Evolutionary conservation across 2,113 vertebrate species (phyloP).

Genomic region (Australoheros scitulus): DNA sequence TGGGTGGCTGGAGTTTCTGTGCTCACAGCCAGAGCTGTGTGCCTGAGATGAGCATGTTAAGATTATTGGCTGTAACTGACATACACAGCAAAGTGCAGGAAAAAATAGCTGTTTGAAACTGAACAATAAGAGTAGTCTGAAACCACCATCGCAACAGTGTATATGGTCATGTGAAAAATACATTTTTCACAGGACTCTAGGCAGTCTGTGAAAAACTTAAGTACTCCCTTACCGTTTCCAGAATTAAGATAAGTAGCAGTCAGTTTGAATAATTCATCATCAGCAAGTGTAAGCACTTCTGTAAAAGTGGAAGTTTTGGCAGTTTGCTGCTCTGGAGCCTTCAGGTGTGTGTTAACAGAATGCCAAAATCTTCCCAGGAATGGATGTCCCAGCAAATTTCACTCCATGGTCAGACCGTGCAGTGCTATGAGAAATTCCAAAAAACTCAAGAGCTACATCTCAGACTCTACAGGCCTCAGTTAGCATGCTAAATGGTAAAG

Average conservation of each 20-base stretch:
- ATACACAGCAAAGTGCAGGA: no score
- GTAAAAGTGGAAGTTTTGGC: background rate
- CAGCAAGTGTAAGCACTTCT: background rate
- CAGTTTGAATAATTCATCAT: background rate
- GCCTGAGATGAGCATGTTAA: no score
- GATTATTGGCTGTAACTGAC: no score
- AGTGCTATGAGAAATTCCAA: no score
- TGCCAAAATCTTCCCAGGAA: background rate
- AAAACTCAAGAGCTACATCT: background rate
- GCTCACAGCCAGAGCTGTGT: no score
- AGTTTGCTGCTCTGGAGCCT: background rate
- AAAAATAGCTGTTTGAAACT: no score
- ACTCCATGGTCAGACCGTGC: background rate
- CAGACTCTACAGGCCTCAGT: background rate
- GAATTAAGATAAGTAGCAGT: background rate
- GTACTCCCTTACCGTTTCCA: background rate
- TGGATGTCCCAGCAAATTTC: background rate
- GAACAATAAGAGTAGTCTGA: no score
- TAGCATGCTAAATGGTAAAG: background rate
- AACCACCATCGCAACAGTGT: no score
- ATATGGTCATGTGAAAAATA: no score
- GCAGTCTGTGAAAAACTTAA: background rate
- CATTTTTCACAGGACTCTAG: background rate
- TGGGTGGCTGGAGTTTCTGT: no score
- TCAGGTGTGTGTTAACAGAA: background rate